Conservation (phyloP, 2,113 vertebrate species). For the Myotis davidii region DNA sequence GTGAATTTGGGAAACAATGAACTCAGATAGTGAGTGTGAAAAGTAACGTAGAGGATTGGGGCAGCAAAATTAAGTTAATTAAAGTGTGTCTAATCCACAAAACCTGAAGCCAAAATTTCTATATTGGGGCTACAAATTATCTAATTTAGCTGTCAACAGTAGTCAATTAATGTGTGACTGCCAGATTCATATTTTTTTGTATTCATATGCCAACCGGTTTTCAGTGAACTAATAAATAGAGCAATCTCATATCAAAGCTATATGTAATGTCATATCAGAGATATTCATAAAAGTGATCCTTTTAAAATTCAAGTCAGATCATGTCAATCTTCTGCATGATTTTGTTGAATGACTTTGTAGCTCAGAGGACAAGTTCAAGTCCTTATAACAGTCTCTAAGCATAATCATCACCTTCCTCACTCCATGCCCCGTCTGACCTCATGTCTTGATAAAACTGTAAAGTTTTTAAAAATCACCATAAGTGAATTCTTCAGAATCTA, state of each 20-base stretch:
- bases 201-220: background rate
- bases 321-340: background rate
- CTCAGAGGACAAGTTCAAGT: background rate
- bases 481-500: background rate
- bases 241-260: background rate
- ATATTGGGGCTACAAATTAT: background rate
- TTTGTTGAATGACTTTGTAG: background rate
- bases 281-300: background rate
- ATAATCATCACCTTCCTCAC: background rate
- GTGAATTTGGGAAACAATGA: background rate
- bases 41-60: background rate
- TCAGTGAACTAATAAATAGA: background rate
- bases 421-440: background rate
- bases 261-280: background rate
- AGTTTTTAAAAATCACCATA: background rate
- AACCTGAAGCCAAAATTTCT: conserved; percentile 27
- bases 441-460: background rate
- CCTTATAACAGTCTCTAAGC: background rate
- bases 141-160: conserved; percentile 41
- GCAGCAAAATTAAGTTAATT: conserved; percentile 20
- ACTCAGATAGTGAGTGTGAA: background rate
- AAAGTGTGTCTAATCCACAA: background rate
- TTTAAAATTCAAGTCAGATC: background rate
- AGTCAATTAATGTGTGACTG: background rate
- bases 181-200: background rate